Conservation (phyloP, 2,797 vertebrate genomes). For the Falco biarmicus region DNA sequence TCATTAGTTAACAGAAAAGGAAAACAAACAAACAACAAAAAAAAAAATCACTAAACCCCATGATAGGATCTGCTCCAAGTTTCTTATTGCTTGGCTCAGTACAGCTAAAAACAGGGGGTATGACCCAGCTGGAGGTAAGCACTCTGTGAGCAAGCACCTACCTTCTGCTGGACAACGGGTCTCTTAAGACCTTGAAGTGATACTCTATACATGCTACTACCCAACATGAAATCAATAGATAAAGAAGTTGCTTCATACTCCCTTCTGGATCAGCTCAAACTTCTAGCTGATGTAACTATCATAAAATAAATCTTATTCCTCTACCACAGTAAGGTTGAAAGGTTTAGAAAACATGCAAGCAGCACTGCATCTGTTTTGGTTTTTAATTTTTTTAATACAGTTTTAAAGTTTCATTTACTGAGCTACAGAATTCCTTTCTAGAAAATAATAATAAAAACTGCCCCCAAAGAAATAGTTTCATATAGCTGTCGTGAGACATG, state of each 20-base stretch:
- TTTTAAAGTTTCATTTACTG: neutral
- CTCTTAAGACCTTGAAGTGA: neutral
- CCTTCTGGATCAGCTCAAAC: neutral
- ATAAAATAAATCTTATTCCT: neutral
- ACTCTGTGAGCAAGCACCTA: neutral
- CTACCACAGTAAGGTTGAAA: neutral
- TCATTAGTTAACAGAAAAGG: neutral
- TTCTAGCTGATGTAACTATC: neutral
- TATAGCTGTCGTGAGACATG: neutral
- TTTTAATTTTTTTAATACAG: neutral
- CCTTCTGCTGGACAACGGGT: neutral
- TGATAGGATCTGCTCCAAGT: neutral
- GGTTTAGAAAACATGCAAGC: neutral
- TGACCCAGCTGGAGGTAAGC: neutral
- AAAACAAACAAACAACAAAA: neutral
- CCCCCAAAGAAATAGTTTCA: neutral
- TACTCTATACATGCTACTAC: neutral
- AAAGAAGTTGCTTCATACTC: neutral
- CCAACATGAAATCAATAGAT: neutral
- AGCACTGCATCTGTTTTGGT: neutral
- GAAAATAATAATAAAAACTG: neutral
- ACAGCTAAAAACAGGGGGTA: neutral
- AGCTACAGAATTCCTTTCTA: neutral
- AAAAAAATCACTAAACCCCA: neutral
- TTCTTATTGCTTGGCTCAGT: neutral